Evolutionary conservation across 2,888 invertebrate species (phyloP).

Genomic region (Andrena camellia): DNA sequence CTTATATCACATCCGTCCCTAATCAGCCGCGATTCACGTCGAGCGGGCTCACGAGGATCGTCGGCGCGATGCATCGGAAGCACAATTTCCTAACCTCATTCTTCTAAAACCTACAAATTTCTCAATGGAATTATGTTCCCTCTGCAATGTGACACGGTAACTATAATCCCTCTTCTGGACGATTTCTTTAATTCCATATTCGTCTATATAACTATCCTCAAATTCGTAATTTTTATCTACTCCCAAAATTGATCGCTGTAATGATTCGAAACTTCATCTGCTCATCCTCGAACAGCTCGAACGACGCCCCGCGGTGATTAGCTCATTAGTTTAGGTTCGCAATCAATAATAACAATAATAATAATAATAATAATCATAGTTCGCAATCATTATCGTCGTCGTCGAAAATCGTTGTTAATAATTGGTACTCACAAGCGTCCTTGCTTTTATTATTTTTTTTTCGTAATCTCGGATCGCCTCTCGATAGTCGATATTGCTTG

Average conservation of each 20-base stretch:
- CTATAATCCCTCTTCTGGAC: not conserved
- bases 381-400: slow-evolving; percentile 63
- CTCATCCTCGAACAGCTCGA: slow-evolving; percentile 13
- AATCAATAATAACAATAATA: slow-evolving; percentile 67
- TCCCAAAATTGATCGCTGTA: not conserved
- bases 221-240: not conserved
- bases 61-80: not conserved
- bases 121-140: not conserved
- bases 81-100: not conserved
- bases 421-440: slow-evolving; percentile 60
- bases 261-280: not conserved
- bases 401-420: slow-evolving; percentile 51
- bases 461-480: slow-evolving; percentile 54
- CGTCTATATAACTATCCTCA: not conserved
- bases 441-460: slow-evolving; percentile 12
- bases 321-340: slow-evolving; percentile 61
- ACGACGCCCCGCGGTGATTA: slow-evolving; percentile 48
- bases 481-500: slow-evolving; percentile 64
- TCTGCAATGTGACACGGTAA: not conserved
- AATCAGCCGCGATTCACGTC: slow-evolving; percentile 53
- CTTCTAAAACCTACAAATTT: not conserved
- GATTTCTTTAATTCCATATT: not conserved
- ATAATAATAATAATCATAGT: slow-evolving; percentile 62
- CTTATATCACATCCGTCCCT: slow-evolving; percentile 73
- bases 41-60: slow-evolving; percentile 21